These are phyloP conservation scores for Synchiropus splendidus DNA, from an alignment of 2,113 vertebrate genomes.

Conservation along the genomic window DNA sequence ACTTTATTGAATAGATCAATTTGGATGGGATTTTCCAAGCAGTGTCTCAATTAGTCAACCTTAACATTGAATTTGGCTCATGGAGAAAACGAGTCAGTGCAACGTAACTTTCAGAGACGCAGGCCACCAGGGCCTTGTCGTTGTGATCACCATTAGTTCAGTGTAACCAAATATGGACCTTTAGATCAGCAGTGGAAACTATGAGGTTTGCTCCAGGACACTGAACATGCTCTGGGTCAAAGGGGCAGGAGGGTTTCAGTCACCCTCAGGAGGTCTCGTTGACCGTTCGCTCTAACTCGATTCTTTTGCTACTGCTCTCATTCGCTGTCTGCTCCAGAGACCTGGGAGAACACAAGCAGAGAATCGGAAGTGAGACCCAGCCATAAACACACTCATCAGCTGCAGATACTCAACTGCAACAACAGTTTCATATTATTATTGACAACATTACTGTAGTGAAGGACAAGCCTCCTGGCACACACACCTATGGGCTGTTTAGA, in stretches of 20 bases:
- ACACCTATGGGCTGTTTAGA: no score
- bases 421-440: no score
- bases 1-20: conserved; percentile 1
- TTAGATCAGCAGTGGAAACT: conserved; percentile 22
- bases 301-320: conserved; percentile 44
- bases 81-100: conserved; percentile 48
- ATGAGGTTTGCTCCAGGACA: conserved; percentile 50
- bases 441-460: no score
- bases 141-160: conserved; percentile 14
- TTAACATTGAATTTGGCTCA: no score
- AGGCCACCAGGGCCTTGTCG: conserved; percentile 31
- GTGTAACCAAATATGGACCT: conserved; percentile 37
- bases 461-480: no score
- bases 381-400: no score
- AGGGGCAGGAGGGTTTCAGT: neutral
- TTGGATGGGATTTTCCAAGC: neutral
- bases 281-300: conserved; percentile 52
- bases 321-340: conserved; percentile 44
- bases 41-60: neutral
- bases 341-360: conserved; percentile 14
- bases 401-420: no score
- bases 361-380: no score
- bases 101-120: conserved; percentile 36
- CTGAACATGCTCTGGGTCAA: conserved; percentile 24
- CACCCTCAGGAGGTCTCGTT: conserved; percentile 56